Conservation (phyloP, 2,888 invertebrate species). For the Balanococcus diminutus region DNA sequence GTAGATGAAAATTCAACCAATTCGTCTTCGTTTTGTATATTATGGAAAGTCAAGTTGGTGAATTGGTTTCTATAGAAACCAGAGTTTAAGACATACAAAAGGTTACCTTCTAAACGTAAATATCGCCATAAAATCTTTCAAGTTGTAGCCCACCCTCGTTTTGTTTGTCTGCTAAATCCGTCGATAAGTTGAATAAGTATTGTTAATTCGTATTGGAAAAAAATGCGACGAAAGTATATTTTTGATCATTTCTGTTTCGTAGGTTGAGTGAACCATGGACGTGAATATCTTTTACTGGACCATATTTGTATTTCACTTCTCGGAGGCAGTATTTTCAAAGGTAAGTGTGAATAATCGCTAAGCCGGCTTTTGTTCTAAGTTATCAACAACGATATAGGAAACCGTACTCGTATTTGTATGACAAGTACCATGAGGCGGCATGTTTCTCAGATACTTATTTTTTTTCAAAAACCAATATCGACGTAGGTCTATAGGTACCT, state of each 20-base stretch:
- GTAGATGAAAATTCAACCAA: neutral
- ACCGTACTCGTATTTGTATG: neutral
- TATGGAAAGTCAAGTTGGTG: slow-evolving; percentile 21
- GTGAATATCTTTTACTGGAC: slow-evolving; percentile 31
- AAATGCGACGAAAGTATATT: neutral
- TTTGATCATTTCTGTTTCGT: neutral
- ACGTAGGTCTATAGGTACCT: too few relatives aligned
- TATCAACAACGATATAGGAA: neutral
- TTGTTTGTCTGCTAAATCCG: slow-evolving; percentile 30
- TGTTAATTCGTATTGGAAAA: neutral
- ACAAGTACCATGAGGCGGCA: too few relatives aligned
- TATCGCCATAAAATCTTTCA: slow-evolving; percentile 23
- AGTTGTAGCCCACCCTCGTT: neutral
- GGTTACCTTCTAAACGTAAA: slow-evolving; percentile 16
- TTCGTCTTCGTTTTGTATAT: neutral
- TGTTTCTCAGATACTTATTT: neutral
- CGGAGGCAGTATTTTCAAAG: neutral
- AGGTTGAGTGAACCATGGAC: neutral
- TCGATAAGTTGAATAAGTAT: neutral
- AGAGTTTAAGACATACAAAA: slow-evolving; percentile 5
- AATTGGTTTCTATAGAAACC: slow-evolving; percentile 32
- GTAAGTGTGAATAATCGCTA: neutral
- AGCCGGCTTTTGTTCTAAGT: neutral
- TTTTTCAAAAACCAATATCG: neutral
- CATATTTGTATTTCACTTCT: slow-evolving; percentile 1